Base-by-base conservation (phyloP, 2,888 invertebrate genomes). In the Linnaemya tessellans region DNA sequence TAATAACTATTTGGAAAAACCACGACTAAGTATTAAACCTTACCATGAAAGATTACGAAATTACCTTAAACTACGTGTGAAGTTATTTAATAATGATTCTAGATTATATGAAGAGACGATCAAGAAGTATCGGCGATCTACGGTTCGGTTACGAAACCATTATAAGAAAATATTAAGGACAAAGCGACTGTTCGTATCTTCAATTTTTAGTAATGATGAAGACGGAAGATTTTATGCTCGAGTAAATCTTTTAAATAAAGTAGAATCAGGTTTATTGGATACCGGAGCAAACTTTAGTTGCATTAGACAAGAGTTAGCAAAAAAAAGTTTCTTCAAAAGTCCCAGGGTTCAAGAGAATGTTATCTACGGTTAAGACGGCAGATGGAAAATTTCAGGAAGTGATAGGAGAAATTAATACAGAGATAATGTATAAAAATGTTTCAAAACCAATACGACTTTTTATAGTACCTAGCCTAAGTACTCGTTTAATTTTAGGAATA, bases 71-170 rank as follows among this genome's bases (percentile, higher is more conserved):
- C 46, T 20, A 11, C 56, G 65, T 9, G 9, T 3, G 35, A 65
- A 9, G 3, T 3, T 75, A 1, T 51, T 75, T 54, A 3, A 38
- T 54, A 7, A 38, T 11, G 74, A 75, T 71, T 43, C 13, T 43
- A 7, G 20, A 5, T 22, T 75, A 35, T 41, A 18, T 11, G 18
- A 54, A 1, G 18, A 75, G 1, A 54, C n/a, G 8, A 15, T 20
- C 2, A 62, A 8, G 30, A 74, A 74, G 49, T 74, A 64, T 35
- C 62, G 62, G 10, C 49, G 74, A 3, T 65, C 64, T 3, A 77
- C 65, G 13, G 65, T 65, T 8, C 75, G 75, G 13, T 65, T 65
- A 65, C 15, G 77, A 1, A 77, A 65, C 18, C 56, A 56, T 43
- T 77, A 77, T 22, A 18, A 13, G 3, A 56, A 77, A 43, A 30